Base-by-base conservation (phyloP, 2,888 invertebrate genomes). In the Papilio protenor region DNA sequence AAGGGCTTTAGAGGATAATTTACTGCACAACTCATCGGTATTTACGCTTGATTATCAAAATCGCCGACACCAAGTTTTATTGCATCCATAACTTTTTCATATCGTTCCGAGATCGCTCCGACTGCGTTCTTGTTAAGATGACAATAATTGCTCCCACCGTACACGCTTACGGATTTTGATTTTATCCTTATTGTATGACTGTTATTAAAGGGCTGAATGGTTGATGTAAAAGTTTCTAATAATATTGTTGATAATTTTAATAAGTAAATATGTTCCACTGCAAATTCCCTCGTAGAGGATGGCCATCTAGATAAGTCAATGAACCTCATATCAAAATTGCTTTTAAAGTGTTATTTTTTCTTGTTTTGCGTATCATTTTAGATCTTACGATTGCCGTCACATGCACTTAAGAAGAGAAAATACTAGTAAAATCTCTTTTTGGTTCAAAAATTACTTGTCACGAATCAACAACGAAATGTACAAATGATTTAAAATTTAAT, bases 31-130 rank as follows among this genome's bases (percentile, higher is more conserved):
- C 82, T 82, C 83, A 81, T 84, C 79, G 84, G 86, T 87, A 87
- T 90, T 91, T 87, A 85, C 89, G 89, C 88, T 86, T 86, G 84
- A 85, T 91, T 89, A 91, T 89, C 88, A 86, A 87, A 87, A 83
- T 84, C 82, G 82, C 82, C 83, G 86, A 85, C 85, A 84, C 83
- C 78, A 79, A 82, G 84, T 81, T 91, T 91, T 90, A 92, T 87
- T 85, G 82, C 83, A 77, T 80, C 82, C 83, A 85, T 84, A 85
- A 83, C 81, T 84, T 86, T 86, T 82, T 82, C 84, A 84, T 89
- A 87, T 87, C 87, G 85, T 82, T 86, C 83, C 78, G 82, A 80
- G 83, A 88, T 86, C 86, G 83, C 86, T 87, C 84, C 73, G 83
- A 87, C 80, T 82, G 82, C 80, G 81, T 79, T 82, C 84, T 83